phyloP scores from a whole-genome alignment of 2,113 vertebrate species.

The Phaethon lepturus region DNA sequence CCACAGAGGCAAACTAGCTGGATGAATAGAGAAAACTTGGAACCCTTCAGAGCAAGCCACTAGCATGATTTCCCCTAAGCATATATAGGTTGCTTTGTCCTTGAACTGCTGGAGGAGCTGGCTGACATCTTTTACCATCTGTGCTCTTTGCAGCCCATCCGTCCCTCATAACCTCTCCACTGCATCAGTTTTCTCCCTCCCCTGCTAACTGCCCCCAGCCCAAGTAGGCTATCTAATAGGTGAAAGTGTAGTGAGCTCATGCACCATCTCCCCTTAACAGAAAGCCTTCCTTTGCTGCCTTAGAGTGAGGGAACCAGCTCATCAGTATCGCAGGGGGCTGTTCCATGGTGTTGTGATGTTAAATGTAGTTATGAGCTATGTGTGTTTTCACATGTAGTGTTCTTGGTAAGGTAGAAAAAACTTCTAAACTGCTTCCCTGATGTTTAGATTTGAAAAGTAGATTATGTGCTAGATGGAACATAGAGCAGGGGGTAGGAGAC shows the following conservation, averaged over 20 bases:
- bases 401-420: not conserved
- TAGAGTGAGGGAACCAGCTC: not conserved
- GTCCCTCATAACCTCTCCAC: not conserved
- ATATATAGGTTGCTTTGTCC: not conserved
- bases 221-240: not conserved
- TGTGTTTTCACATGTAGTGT: fast-evolving
- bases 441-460: not conserved
- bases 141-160: not conserved
- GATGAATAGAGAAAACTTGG: not conserved
- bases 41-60: not conserved
- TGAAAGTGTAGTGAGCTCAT: not conserved
- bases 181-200: not conserved
- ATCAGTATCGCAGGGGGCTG: not conserved
- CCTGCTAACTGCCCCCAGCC: not conserved
- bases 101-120: not conserved
- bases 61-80: not conserved
- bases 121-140: not conserved
- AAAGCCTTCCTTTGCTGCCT: not conserved
- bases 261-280: not conserved
- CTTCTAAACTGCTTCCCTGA: not conserved
- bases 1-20: not conserved
- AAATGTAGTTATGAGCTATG: not conserved
- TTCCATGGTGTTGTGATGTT: not conserved
- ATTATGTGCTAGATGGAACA: not conserved
- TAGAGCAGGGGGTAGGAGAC: not conserved